Evolutionary conservation across 53 echinoderm and acorn worm species (phyloP), one percentile per base, ranked within the genome.

Genomic region (Astropecten irregularis): DNA sequence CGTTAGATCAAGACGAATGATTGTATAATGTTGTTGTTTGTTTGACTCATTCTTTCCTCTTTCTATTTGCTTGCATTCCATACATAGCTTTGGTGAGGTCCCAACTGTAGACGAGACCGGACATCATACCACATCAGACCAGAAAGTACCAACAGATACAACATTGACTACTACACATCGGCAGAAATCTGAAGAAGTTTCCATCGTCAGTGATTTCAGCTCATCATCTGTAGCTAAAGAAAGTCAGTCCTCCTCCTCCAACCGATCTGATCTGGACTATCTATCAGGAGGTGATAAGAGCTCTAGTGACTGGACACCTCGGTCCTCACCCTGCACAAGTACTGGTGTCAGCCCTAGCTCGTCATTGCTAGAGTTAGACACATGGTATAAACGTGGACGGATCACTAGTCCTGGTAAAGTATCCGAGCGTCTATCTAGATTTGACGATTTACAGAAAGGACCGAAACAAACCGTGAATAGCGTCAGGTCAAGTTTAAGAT

Each of bases 61-160:
- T n/a, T n/a, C n/a, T n/a, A n/a, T n/a, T 79, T 79, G 44, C 44
- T 62, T 79, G 79, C 79, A 79, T 79, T 79, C 79, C 79, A 31
- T 61, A 62, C 79, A 79, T 79, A 79, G 79, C 79, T 47, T 47
- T 22, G 61, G 47, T 30, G 63, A 63, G 63, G 62, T 46, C 61
- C 3, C 48, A 44, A 26, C 60, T 8, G 16, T 48, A 15, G 62
- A 47, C 29, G 79, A 61, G 3, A 46, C 14, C n/a, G n/a, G n/a
- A n/a, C n/a, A n/a, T n/a, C n/a, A n/a, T n/a, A n/a, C n/a, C n/a
- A n/a, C n/a, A n/a, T 46, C 36, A 65, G 0, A 4, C 21, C 28
- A 32, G 61, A 37, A 35, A 16, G n/a, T 6, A n/a, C 37, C 36
- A 65, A 29, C 35, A 4, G 65, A 38, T 16, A 27, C 59, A 58